Percentiles rank a stretch among this genome's conserved stretches.
phyloP scores from a whole-genome alignment of 2,797 vertebrate species.

The Buceros bicornis region DNA sequence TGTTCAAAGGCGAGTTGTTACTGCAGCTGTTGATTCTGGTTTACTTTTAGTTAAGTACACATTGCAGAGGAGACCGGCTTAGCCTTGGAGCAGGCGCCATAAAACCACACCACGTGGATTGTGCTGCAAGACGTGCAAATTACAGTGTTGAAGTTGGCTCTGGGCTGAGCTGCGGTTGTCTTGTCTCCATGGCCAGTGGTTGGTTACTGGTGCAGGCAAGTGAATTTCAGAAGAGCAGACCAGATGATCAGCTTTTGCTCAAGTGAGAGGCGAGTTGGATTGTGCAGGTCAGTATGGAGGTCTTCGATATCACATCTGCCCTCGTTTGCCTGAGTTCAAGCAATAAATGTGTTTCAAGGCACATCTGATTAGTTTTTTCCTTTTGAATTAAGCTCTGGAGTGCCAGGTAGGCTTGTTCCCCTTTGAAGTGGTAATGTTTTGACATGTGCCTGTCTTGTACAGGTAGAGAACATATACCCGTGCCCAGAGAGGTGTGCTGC shows the following conservation, averaged over 20 bases:
- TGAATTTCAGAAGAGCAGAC: not conserved
- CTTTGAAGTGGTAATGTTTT: not conserved
- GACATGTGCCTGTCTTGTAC: not conserved
- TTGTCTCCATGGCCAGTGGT: not conserved
- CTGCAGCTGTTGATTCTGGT: not conserved
- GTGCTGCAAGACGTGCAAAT: slow-evolving; percentile 15
- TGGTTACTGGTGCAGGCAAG: not conserved
- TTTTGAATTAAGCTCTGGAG: slow-evolving; percentile 11
- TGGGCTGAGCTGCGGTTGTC: not conserved
- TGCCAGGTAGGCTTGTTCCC: not conserved
- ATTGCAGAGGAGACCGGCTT: not conserved
- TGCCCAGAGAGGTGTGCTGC: not conserved
- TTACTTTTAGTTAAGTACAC: slow-evolving; percentile 44
- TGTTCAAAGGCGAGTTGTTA: not conserved
- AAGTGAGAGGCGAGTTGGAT: not conserved
- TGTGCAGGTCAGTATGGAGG: not conserved
- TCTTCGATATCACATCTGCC: slow-evolving; percentile 19
- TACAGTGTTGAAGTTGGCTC: not conserved
- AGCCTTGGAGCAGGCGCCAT: not conserved
- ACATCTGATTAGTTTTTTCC: not conserved
- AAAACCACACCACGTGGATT: slow-evolving; percentile 14
- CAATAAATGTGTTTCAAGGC: not conserved
- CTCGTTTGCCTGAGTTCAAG: not conserved
- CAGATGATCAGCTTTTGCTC: not conserved
- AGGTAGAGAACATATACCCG: fast-evolving